Evolutionary conservation across 2,888 invertebrate genomes (phyloP), one percentile per base, ranked within the genome.

Genomic region (Mantis religiosa): DNA sequence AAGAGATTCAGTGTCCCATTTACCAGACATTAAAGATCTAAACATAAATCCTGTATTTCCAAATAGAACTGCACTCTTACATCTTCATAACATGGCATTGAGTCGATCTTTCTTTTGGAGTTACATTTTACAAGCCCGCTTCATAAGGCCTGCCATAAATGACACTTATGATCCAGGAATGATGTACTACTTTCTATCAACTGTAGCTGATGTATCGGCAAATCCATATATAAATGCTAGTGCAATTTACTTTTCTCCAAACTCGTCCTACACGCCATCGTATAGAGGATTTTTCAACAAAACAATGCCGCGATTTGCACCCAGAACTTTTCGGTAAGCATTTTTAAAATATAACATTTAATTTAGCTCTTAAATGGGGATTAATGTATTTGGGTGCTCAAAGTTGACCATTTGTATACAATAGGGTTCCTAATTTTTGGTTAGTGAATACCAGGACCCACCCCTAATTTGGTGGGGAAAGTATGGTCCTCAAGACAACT

Each of bases 161-260:
- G 98, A 98, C 92, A 97, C 98, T 0, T 98, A 98, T 91, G 99
- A 99, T 93, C 99, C 99, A 0, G 99, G 99, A 88, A 98, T 99
- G 96, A 98, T 99, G 98, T 99, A 99, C 92, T 98, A 98, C 92
- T 98, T 98, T 92, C 94, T 99, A 84, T 98, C 99, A 0, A 97
- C 98, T 0, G 97, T 98, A 0, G 98, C 99, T 0, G 99, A 99
- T 93, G 97, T 99, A 0, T 97, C 99, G 0, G 95, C 98, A 0
- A 99, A 98, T 93, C 97, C 97, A 0, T 96, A 97, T 91, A 97
- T 98, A 90, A 98, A 98, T 92, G 97, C 98, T 88, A 98, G 98
- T 93, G 97, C 98, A 0, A 95, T 99, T 90, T 98, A 99, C 93
- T 99, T 99, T 92, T 96, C 99, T 3, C 98, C 98, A 0, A 98